Evolutionary conservation across 2,113 vertebrate genomes (phyloP).

Genomic region (Oreochromis spilurus): DNA sequence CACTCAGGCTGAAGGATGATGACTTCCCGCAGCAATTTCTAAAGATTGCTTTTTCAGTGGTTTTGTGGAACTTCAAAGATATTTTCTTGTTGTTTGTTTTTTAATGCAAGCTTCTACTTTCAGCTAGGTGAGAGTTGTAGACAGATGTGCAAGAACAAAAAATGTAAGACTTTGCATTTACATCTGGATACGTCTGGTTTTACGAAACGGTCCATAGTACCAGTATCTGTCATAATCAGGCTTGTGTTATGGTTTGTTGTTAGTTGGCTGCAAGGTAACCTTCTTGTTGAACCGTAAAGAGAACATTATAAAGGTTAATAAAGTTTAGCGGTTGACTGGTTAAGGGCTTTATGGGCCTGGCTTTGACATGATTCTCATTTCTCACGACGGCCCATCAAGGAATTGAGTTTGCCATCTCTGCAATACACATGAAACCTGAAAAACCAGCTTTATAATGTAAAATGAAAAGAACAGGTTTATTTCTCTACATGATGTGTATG

Average conservation of each 20-base stretch:
- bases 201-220: rapidly evolving
- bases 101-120: neutral
- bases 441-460: rapidly evolving
- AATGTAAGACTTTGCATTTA: neutral
- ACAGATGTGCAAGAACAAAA: neutral
- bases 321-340: neutral
- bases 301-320: neutral
- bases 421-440: neutral
- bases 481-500: rapidly evolving
- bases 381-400: neutral
- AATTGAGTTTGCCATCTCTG: neutral
- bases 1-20: rapidly evolving
- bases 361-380: neutral
- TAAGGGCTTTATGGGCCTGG: neutral
- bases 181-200: neutral
- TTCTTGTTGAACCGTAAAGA: neutral
- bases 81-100: neutral
- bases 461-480: neutral
- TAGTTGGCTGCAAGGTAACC: neutral
- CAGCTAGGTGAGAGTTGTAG: neutral
- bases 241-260: neutral
- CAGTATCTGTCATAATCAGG: neutral
- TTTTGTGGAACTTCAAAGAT: rapidly evolving
- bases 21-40: rapidly evolving
- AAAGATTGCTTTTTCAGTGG: rapidly evolving